A percentile compares a stretch with the other conserved stretches of the same genome.
These are phyloP conservation scores for Corythucha ciliata DNA, from an alignment of 2,888 invertebrate species.

Conservation along the genomic window DNA sequence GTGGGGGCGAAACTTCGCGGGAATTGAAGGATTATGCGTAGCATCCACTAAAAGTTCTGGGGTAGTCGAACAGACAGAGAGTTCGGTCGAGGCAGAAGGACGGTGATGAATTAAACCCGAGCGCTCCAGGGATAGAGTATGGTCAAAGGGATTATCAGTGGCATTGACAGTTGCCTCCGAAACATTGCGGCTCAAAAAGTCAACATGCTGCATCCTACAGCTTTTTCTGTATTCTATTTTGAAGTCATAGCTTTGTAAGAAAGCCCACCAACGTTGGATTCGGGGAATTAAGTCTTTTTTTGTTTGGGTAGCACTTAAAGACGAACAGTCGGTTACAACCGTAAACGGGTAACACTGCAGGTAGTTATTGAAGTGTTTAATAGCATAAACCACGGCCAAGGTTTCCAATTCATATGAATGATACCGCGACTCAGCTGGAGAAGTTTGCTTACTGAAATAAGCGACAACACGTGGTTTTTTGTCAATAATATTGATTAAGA, in stretches of 20 bases:
- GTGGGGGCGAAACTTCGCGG: conserved; percentile 2
- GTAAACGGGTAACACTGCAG: conserved; percentile 37
- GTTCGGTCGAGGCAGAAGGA: too few relatives aligned
- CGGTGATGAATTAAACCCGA: too few relatives aligned
- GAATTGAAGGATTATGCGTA: neutral
- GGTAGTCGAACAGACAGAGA: too few relatives aligned
- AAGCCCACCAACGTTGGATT: conserved; percentile 38
- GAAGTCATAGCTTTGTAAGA: conserved; percentile 35
- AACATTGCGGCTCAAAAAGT: conserved; percentile 35
- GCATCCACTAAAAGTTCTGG: neutral
- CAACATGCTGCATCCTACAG: conserved; percentile 37
- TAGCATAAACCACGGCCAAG: conserved; percentile 19
- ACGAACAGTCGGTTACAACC: conserved; percentile 39
- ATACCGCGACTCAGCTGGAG: conserved; percentile 3
- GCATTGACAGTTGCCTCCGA: neutral
- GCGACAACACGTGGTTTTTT: conserved; percentile 10
- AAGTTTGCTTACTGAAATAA: conserved; percentile 14
- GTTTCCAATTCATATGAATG: conserved; percentile 15
- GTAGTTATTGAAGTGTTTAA: conserved; percentile 39
- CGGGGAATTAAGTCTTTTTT: conserved; percentile 36
- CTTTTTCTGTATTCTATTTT: conserved; percentile 33
- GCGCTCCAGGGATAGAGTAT: neutral
- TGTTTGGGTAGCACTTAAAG: conserved; percentile 35
- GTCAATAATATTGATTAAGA: conserved; percentile 9
- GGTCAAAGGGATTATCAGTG: neutral